Evolutionary conservation across 2,888 invertebrate genomes (phyloP).

Genomic region (Ochropleura leucogaster): DNA sequence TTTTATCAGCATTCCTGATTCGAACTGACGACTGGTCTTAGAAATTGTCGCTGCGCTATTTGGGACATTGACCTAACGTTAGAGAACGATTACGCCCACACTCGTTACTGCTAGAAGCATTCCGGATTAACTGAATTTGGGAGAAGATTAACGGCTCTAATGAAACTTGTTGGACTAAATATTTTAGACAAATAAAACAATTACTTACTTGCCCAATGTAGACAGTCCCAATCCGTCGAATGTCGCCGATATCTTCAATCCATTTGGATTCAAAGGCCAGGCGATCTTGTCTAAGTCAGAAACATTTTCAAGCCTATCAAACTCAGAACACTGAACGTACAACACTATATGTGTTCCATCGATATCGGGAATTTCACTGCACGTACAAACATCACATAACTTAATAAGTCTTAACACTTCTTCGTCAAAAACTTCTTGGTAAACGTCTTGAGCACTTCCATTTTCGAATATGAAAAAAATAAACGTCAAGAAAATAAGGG

Average conservation of each 20-base stretch:
- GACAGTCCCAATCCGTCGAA: constrained; percentile 84
- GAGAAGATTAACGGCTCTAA: constrained; percentile 43
- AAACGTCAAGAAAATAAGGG: constrained; percentile 74
- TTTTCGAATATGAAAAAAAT: constrained; percentile 76
- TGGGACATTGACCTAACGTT: constrained; percentile 51
- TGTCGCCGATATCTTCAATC: constrained; percentile 84
- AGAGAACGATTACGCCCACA: constrained; percentile 54
- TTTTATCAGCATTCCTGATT: constrained; percentile 34
- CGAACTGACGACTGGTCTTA: constrained; percentile 29
- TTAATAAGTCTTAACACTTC: constrained; percentile 75
- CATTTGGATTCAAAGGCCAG: constrained; percentile 86
- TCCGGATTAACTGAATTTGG: constrained; percentile 52
- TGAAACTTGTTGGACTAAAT: constrained; percentile 12
- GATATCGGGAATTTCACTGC: constrained; percentile 86
- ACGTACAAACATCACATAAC: constrained; percentile 85
- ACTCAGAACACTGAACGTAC: constrained; percentile 86
- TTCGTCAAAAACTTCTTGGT: constrained; percentile 63
- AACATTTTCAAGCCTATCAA: constrained; percentile 80
- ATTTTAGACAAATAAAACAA: constrained; percentile 20
- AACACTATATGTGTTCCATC: constrained; percentile 84
- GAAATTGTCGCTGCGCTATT: constrained; percentile 40
- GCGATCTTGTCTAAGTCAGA: constrained; percentile 85
- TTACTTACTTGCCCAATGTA: constrained; percentile 86
- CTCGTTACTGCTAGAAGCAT: constrained; percentile 33
- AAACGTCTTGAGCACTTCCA: constrained; percentile 73